Evolutionary conservation across 1,140 invertebrate species (phyloP), one percentile per base, ranked within the genome.

Genomic region (Achroia grisella): DNA sequence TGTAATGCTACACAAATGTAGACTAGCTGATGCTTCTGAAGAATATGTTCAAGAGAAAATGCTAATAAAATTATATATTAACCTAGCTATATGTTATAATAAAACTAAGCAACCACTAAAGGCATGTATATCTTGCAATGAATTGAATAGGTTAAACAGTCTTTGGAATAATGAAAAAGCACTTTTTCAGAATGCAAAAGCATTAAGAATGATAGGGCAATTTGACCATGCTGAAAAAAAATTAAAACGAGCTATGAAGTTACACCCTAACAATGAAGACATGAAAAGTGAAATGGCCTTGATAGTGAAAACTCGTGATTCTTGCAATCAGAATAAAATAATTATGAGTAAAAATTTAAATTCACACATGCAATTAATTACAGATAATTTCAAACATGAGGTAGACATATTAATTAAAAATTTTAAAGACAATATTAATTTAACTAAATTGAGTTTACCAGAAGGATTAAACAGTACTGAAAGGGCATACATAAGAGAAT

Each of bases 81-180:
- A 95, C 82, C 74, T 94, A 17, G 89, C 90, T 42, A 71, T 93
- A 32, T 93, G 91, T 63, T 90, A 89, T 49, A 91, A 92, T 50
- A 89, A 89, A 61, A 50, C 88, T 5, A 80, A 89, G 31, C 80
- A 87, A 48, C 89, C 91, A 0, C 67, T 87, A 1, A 86, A 86
- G 44, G 87, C 87, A 11, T 92, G 90, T 52, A 86, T 60, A 11
- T 80, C 82, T 32, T 91, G 89, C 48, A 89, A 90, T 57, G 86
- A 88, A 46, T 48, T 89, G 0, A 78, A 83, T 2, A 74, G 83
- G 33, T 53, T 90, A n/a, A 70, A 70, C 0, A 69, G 52, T 55
- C 75, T 77, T 74, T 71, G 72, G 82, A 84, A 75, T 82, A 83
- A 88, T 72, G 46, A 71, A 65, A 79, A 93, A 88, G 88, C 86